Percentiles rank a stretch among this genome's conserved stretches.
phyloP scores from a whole-genome alignment of 2,888 invertebrate genomes.

The Petrolisthes cinctipes region DNA sequence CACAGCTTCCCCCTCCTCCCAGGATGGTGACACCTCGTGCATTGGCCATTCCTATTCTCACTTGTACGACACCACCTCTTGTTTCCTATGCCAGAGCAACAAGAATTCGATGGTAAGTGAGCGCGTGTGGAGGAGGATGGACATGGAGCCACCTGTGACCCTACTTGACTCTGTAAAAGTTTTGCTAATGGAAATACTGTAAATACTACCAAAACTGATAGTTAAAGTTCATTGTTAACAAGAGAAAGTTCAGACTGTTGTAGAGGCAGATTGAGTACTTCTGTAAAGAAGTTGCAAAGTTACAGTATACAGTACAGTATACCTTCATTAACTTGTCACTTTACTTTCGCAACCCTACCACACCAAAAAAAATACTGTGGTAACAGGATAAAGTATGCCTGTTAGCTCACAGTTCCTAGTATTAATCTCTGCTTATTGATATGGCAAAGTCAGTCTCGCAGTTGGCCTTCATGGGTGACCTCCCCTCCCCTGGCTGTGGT shows the following conservation, averaged over 20 bases:
- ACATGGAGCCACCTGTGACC: neutral
- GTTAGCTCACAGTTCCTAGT: too few species aligned
- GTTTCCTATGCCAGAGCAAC: slow-evolving; percentile 63
- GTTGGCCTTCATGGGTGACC: too few species aligned
- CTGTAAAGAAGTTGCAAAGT: neutral
- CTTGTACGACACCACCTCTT: slow-evolving; percentile 65
- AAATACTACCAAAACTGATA: too few species aligned
- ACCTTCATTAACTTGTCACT: neutral
- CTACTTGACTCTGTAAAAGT: neutral
- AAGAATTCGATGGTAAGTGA: slow-evolving; percentile 62
- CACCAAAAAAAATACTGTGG: too few species aligned
- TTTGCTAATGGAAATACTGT: too few species aligned
- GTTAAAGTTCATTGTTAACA: too few species aligned
- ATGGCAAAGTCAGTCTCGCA: too few species aligned
- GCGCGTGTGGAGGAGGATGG: neutral
- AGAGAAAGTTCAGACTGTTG: too few species aligned
- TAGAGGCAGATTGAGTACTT: neutral
- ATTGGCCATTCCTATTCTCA: slow-evolving; percentile 63
- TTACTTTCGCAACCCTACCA: too few species aligned
- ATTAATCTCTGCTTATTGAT: too few species aligned
- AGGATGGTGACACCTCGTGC: slow-evolving; percentile 56
- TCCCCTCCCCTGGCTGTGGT: too few species aligned
- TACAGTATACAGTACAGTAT: neutral
- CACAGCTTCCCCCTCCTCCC: slow-evolving; percentile 44
- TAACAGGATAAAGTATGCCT: too few species aligned